Conservation (phyloP, 2,888 invertebrate genomes). For the Drosophila algonquin region DNA sequence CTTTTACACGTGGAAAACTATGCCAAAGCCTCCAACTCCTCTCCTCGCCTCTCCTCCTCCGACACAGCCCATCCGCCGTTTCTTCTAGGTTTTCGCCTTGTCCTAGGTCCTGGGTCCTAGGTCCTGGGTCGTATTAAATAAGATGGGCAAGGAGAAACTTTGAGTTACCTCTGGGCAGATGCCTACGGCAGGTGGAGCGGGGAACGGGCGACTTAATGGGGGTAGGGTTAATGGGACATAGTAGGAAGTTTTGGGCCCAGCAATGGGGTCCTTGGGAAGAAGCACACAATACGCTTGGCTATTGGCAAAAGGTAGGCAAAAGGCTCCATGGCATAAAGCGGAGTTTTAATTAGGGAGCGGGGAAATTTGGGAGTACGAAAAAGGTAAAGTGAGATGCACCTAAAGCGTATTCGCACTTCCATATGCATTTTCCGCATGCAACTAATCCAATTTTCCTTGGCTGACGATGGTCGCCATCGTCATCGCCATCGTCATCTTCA, state of each 20-base stretch:
- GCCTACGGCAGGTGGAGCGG: too few species aligned
- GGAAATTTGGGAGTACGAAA: too few species aligned
- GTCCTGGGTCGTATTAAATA: conserved; percentile 42
- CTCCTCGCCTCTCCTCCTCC: too few species aligned
- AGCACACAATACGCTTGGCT: too few species aligned
- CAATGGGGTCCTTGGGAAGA: too few species aligned
- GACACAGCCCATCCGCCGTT: neutral
- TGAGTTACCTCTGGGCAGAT: conserved; percentile 16
- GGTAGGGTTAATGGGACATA: conserved; percentile 17
- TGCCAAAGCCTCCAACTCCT: conserved; percentile 54
- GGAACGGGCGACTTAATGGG: neutral
- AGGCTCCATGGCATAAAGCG: too few species aligned
- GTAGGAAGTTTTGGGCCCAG: neutral
- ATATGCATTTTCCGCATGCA: neutral
- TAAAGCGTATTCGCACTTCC: neutral
- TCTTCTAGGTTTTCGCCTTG: conserved; percentile 30
- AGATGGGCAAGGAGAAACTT: conserved; percentile 32
- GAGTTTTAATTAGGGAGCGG: too few species aligned
- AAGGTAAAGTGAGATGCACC: too few species aligned
- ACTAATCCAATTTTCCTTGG: conserved; percentile 19
- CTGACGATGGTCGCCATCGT: too few species aligned
- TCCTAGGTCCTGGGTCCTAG: conserved; percentile 20
- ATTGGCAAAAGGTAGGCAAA: too few species aligned
- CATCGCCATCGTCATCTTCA: neutral
- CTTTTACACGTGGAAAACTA: conserved; percentile 66